Conservation (phyloP, 2,113 vertebrate species). For the Gobius niger region DNA sequence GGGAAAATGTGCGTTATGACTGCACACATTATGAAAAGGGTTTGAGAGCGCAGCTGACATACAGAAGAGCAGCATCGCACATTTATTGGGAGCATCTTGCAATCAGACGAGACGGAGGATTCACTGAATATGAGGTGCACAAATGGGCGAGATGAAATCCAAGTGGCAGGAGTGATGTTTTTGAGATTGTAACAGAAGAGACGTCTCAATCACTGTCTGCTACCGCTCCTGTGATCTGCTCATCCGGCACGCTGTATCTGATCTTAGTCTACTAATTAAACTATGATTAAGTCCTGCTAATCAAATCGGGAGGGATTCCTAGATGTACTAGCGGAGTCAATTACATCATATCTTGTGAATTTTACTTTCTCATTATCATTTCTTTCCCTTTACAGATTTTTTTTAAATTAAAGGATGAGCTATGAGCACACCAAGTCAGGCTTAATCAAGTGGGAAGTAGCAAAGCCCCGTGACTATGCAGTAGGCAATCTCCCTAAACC, state of each 20-base stretch:
- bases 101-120: conserved; percentile 43
- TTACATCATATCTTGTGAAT: conserved; percentile 77
- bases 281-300: conserved; percentile 73
- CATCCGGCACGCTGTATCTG: conserved; percentile 30
- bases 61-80: conserved; percentile 42
- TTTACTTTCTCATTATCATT: conserved; percentile 78
- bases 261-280: conserved; percentile 75
- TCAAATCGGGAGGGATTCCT: conserved; percentile 72
- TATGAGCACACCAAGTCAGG: conserved; percentile 59
- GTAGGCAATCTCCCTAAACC: conserved; percentile 70
- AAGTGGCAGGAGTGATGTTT: conserved; percentile 33
- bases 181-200: conserved; percentile 48
- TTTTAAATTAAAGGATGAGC: conserved; percentile 75
- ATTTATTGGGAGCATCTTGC: conserved; percentile 49
- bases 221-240: conserved; percentile 39
- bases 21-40: neutral
- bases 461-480: conserved; percentile 73
- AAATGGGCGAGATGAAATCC: conserved; percentile 46
- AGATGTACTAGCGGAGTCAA: conserved; percentile 76
- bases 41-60: conserved; percentile 25
- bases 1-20: neutral
- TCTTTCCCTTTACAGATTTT: conserved; percentile 49
- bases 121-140: conserved; percentile 42
- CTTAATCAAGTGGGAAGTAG: conserved; percentile 80
- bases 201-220: conserved; percentile 55